These are phyloP conservation scores for Lemur catta DNA, from an alignment of 2,797 vertebrate genomes.

Conservation along the genomic window DNA sequence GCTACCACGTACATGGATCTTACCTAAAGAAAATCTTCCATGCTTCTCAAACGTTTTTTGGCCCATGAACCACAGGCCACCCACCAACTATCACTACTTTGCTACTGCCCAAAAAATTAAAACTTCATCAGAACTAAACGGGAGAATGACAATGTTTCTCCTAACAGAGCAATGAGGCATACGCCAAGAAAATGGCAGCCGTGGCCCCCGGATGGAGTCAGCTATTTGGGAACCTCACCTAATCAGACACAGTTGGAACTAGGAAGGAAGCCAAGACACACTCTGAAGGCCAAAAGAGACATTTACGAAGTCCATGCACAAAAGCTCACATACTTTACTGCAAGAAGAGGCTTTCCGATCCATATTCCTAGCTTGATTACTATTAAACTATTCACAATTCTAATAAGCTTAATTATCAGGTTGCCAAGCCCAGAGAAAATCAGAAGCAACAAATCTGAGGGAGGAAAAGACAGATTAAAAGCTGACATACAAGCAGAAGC, in stretches of 20 bases:
- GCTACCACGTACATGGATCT: accelerated
- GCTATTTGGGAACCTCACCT: background rate
- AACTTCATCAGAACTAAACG: slow-evolving; percentile 16
- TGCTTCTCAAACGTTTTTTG: background rate
- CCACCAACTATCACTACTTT: background rate
- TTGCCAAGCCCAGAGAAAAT: background rate
- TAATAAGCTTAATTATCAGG: slow-evolving; percentile 31
- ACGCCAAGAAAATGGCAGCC: background rate
- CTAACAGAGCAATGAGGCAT: background rate
- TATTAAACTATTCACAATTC: background rate
- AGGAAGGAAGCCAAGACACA: slow-evolving; percentile 4
- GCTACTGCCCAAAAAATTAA: background rate
- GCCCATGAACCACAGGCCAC: background rate
- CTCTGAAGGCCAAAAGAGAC: background rate
- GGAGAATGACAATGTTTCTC: background rate
- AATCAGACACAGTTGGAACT: background rate
- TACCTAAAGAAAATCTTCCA: background rate
- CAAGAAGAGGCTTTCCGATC: background rate
- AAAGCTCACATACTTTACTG: background rate
- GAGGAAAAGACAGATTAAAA: background rate
- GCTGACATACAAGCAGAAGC: background rate
- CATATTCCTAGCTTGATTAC: background rate
- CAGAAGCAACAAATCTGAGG: background rate
- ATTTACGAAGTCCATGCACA: background rate
- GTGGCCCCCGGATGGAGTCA: accelerated